Evolutionary conservation across 2,113 vertebrate genomes (phyloP).

Genomic region (Tenebrosternarchus preto): DNA sequence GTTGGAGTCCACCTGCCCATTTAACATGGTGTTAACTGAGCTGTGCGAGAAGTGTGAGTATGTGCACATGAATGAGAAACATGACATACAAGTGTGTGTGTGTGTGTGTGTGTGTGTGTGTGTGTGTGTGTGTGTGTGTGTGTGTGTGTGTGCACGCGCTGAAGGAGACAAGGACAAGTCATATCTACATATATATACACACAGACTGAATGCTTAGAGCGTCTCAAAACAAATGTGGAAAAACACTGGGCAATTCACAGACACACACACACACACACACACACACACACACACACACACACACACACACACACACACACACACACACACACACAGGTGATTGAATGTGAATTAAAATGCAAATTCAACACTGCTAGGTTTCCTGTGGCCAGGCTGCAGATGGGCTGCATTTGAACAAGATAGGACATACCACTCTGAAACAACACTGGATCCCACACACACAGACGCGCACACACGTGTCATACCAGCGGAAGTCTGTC

Average conservation of each 20-base stretch:
- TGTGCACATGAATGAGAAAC: not conserved
- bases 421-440: conserved; percentile 34
- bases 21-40: not conserved
- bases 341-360: conserved; percentile 78
- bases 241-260: conserved; percentile 63
- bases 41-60: not conserved
- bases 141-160: too few species aligned
- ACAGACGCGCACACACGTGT: not conserved
- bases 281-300: conserved; percentile 21
- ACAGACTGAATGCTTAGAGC: conserved; percentile 59
- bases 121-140: too few species aligned
- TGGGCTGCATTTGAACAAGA: conserved; percentile 58
- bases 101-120: too few species aligned
- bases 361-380: conserved; percentile 70
- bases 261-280: conserved; percentile 24
- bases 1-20: not conserved
- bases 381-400: conserved; percentile 64
- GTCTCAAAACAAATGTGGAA: conserved; percentile 58
- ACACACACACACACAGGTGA: conserved; percentile 57
- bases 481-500: not conserved
- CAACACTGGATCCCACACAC: not conserved
- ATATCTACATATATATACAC: conserved; percentile 59
- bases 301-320: conserved; percentile 24
- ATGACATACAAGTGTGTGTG: too few species aligned
- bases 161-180: not conserved